Base-by-base conservation (phyloP, 2,113 vertebrate species). In the Xenopus borealis region DNA sequence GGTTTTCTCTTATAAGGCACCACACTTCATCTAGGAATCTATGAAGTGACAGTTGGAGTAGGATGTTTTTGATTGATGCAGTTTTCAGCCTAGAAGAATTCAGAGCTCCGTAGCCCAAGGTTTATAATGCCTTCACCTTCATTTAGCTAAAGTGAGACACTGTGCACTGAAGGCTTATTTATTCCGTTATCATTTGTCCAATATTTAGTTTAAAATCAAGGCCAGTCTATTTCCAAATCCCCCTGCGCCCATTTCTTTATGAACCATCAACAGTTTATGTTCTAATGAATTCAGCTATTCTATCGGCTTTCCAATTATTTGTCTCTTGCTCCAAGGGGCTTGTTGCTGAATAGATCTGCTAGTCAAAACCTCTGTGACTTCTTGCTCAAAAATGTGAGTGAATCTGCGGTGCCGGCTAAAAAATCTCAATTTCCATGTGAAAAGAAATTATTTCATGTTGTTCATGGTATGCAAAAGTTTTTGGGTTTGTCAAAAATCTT, bases 401-500 rank as follows among this genome's bases (percentile, higher is more conserved):
- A 67, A 61, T 50, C 58, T 58, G 64, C 52, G 64, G 53, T 66
- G 64, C 55, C 55, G 44, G 10, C 3, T 67, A 33, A n/a, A 75
- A 40, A 61, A 75, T 75, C 72, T 61, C 44, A 19, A 62, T 67
- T 65, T 75, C 14, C 55, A 67, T 75, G 47, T 75, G 72, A 68
- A 68, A 75, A 40, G 72, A 52, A 62, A 67, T 62, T 27, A 64
- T 59, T 74, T 74, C 50, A 64, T 74, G 18, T 66, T 46, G 52
- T 11, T 62, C 10, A 44, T 12, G 30, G 30, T 55, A 59, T 27
- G 27, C 14, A 58, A 61, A 40, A 68, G 11, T 33, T 65, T 58
- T 59, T 46, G 72, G 57, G 52, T 20, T 74, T 59, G 63, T 50
- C 62, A 74, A 68, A 61, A 62, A 66, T 74, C 44, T 62, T 57